Percentiles rank a stretch among this genome's conserved stretches.
These are phyloP conservation scores for Sepioteuthis lessoniana DNA, from an alignment of 2,888 invertebrate species.

Conservation along the genomic window DNA sequence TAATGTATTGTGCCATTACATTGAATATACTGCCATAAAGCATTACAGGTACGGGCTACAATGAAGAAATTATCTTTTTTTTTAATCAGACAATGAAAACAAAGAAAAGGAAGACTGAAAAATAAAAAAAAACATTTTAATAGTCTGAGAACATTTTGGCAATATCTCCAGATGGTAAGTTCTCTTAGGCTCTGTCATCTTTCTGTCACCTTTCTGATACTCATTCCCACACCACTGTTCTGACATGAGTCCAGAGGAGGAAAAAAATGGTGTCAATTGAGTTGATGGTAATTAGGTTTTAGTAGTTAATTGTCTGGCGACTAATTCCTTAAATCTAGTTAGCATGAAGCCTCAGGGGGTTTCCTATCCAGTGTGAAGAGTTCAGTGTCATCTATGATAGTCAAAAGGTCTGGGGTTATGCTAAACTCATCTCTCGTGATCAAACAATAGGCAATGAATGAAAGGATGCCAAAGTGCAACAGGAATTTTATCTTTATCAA, in stretches of 20 bases:
- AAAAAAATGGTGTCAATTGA: not conserved
- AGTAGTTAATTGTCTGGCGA: conserved; percentile 14
- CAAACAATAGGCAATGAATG: not conserved
- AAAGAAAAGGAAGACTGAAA: too few relatives aligned
- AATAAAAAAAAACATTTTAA: not conserved
- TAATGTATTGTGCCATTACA: too few relatives aligned
- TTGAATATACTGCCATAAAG: too few relatives aligned
- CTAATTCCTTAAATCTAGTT: conserved; percentile 23
- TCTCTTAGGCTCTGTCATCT: not conserved
- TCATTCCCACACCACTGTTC: not conserved
- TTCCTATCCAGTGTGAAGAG: not conserved
- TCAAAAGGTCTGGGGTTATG: accelerated
- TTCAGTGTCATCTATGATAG: not conserved
- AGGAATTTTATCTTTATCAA: not conserved
- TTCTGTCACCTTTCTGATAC: too few relatives aligned
- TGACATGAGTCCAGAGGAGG: not conserved
- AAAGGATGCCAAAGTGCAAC: not conserved
- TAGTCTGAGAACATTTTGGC: not conserved
- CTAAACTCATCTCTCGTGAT: not conserved
- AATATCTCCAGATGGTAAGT: not conserved
- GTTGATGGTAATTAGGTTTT: not conserved
- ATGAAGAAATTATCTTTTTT: too few relatives aligned
- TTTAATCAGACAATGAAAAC: too few relatives aligned
- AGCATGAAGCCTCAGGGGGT: not conserved
- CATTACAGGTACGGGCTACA: too few relatives aligned